Percentiles rank a stretch among this genome's conserved stretches.
Evolutionary conservation across 2,888 invertebrate species (phyloP).

Genomic region (Eledona agricola): DNA sequence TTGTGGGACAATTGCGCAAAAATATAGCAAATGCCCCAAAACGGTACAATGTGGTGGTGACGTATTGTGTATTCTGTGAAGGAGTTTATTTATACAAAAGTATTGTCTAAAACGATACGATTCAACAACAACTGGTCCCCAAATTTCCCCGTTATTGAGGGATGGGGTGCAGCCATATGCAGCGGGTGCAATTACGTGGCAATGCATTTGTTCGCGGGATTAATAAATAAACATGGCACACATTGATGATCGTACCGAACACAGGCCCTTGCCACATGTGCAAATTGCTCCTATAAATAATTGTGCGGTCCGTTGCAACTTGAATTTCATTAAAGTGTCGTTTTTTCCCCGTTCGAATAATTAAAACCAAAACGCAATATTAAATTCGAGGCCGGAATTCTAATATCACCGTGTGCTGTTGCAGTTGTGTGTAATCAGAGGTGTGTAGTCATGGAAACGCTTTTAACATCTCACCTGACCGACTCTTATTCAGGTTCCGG

Average conservation of each 20-base stretch:
- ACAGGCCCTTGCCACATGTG: slow-evolving; percentile 45
- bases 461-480: slow-evolving; percentile 54
- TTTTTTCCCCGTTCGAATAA: not conserved
- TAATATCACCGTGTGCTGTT: slow-evolving; percentile 14
- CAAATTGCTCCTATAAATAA: slow-evolving; percentile 49
- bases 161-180: too few relatives aligned
- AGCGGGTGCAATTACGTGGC: slow-evolving; percentile 52
- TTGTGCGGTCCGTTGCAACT: slow-evolving; percentile 45
- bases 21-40: too few relatives aligned
- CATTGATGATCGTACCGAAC: slow-evolving; percentile 29
- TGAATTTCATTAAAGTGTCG: slow-evolving; percentile 1
- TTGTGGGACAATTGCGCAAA: too few relatives aligned
- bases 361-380: slow-evolving; percentile 1
- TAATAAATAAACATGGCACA: slow-evolving; percentile 45
- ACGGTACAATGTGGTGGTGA: too few relatives aligned
- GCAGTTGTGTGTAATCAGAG: slow-evolving; percentile 44
- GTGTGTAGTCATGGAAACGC: slow-evolving; percentile 49
- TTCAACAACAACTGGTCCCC: too few relatives aligned
- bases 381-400: slow-evolving; percentile 27
- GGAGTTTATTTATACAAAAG: too few relatives aligned
- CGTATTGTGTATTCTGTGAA: too few relatives aligned
- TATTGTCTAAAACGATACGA: too few relatives aligned
- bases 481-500: slow-evolving; percentile 43
- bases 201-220: slow-evolving; percentile 49
- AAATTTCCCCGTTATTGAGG: too few relatives aligned